These are phyloP conservation scores for Sceliomorpha sp. DNA, from an alignment of 2,888 invertebrate genomes.

Conservation along the genomic window DNA sequence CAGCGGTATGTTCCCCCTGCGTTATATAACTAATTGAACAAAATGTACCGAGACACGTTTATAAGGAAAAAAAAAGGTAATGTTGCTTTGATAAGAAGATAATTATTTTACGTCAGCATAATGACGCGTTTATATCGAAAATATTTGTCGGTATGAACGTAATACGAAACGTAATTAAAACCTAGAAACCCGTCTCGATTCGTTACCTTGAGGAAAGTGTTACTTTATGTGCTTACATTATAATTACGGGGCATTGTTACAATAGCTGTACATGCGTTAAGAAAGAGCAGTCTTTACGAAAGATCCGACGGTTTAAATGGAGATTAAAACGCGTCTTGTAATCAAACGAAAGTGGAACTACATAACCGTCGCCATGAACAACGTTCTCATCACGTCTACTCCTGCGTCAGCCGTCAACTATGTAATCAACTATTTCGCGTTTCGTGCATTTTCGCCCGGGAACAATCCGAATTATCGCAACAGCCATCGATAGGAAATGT, in stretches of 20 bases:
- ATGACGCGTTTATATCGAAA: slow-evolving; percentile 25
- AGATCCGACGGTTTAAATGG: slow-evolving; percentile 39
- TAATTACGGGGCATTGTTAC: slow-evolving; percentile 37
- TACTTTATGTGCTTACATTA: slow-evolving; percentile 43
- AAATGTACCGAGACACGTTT: too few relatives aligned
- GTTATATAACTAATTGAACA: too few relatives aligned
- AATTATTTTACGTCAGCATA: too few relatives aligned
- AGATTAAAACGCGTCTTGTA: slow-evolving; percentile 35
- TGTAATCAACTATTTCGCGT: slow-evolving; percentile 25
- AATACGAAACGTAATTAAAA: slow-evolving; percentile 34
- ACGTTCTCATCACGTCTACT: slow-evolving; percentile 38
- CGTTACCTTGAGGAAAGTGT: slow-evolving; percentile 36
- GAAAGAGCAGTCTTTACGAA: slow-evolving; percentile 45
- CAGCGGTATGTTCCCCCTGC: too few relatives aligned
- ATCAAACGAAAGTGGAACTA: slow-evolving; percentile 35
- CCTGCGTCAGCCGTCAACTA: slow-evolving; percentile 18
- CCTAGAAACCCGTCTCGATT: slow-evolving; percentile 15
- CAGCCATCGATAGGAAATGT: too few relatives aligned
- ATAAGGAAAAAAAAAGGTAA: too few relatives aligned
- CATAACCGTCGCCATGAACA: slow-evolving; percentile 36
- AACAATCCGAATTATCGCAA: too few relatives aligned
- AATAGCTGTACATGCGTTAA: slow-evolving; percentile 31
- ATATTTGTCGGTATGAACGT: slow-evolving; percentile 34
- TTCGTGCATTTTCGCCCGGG: slow-evolving; percentile 10
- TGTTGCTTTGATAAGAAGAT: too few relatives aligned